These are phyloP conservation scores for Rhegmatorhina hoffmannsi DNA, from an alignment of 2,113 vertebrate species.

Conservation along the genomic window DNA sequence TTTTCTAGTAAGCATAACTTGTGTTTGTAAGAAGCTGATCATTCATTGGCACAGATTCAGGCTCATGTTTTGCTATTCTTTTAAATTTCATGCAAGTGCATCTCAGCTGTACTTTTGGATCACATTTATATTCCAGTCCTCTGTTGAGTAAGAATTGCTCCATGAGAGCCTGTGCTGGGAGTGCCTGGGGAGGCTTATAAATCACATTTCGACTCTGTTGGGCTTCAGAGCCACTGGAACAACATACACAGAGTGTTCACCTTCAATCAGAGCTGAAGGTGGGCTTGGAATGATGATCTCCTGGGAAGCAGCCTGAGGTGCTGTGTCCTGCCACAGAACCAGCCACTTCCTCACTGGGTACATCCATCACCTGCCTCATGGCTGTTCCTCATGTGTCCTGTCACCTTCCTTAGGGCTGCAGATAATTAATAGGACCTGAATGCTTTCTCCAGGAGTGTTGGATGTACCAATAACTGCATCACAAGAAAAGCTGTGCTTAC, in stretches of 20 bases:
- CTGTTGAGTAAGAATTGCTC: not conserved
- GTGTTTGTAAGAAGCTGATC: not conserved
- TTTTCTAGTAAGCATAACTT: not conserved
- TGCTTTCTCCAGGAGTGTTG: not conserved
- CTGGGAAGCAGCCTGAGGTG: not conserved
- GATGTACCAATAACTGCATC: not conserved
- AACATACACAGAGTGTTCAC: not conserved
- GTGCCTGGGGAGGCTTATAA: not conserved
- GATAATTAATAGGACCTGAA: not conserved
- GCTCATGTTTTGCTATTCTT: not conserved
- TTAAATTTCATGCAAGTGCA: not conserved
- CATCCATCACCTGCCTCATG: not conserved
- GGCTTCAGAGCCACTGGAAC: not conserved
- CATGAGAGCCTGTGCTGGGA: not conserved
- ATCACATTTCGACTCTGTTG: slow-evolving; percentile 6
- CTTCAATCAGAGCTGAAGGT: slow-evolving; percentile 25
- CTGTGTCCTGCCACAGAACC: not conserved
- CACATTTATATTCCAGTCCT: slow-evolving; percentile 13
- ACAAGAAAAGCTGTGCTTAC: not conserved
- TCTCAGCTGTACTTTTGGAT: not conserved
- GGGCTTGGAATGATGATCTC: not conserved
- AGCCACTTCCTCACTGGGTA: not conserved
- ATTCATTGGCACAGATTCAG: not conserved
- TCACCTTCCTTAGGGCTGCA: not conserved
- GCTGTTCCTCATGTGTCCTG: not conserved